Percentiles rank a stretch among this genome's conserved stretches.
Conservation (phyloP, 2,113 vertebrate species). For the Seriola dumerili region DNA sequence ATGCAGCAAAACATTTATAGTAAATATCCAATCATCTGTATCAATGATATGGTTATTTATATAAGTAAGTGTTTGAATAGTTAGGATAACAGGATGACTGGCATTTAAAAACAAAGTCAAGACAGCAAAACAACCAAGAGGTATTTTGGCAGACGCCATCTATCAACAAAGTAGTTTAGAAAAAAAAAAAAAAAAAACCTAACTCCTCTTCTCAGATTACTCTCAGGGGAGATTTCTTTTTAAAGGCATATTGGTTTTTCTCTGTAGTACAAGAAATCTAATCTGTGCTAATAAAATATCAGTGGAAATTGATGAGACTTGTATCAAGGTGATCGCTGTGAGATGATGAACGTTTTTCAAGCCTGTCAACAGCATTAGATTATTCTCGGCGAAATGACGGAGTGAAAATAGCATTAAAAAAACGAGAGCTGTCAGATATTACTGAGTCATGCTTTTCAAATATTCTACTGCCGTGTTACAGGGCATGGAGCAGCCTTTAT, state of each 20-base stretch:
- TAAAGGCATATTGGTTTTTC: background rate
- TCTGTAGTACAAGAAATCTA: background rate
- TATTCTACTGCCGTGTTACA: background rate
- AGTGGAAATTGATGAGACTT: conserved; percentile 9
- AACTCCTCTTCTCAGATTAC: background rate
- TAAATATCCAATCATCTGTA: background rate
- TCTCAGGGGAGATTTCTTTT: conserved; percentile 6
- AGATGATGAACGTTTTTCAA: conserved; percentile 12
- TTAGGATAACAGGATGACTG: background rate
- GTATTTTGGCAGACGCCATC: background rate
- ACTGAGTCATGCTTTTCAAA: conserved; percentile 7
- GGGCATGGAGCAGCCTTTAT: background rate
- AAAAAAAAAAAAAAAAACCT: background rate
- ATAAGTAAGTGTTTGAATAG: background rate
- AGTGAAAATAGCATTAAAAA: conserved; percentile 19
- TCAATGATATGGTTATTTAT: background rate
- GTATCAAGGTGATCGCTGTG: conserved; percentile 8
- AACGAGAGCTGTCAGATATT: conserved; percentile 14
- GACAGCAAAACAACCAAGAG: background rate
- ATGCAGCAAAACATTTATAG: background rate
- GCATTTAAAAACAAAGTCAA: conserved; percentile 5
- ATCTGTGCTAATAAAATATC: conserved; percentile 12
- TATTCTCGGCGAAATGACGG: conserved; percentile 16
- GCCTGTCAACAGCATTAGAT: conserved; percentile 22
- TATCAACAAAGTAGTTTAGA: background rate